A percentile compares a stretch with the other conserved stretches of the same genome.
phyloP scores from a whole-genome alignment of 1,140 invertebrate species.

The Drosophila sp. region DNA sequence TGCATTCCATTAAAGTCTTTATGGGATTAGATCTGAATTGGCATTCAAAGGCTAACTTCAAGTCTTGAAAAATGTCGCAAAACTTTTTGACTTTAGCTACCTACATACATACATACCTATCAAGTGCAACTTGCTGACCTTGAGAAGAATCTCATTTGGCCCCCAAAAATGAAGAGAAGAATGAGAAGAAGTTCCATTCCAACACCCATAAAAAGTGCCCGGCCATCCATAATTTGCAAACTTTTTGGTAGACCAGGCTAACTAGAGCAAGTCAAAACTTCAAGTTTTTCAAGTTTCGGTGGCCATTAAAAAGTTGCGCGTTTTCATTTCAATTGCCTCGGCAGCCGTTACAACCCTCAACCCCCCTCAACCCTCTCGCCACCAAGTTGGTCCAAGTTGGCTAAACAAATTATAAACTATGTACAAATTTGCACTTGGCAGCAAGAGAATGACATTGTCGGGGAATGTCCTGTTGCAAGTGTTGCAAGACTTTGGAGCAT shows the following conservation, averaged over 20 bases:
- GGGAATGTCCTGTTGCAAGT: constrained; percentile 9
- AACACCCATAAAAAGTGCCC: constrained; percentile 38
- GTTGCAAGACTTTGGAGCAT: constrained; percentile 2
- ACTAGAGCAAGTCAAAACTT: constrained; percentile 46
- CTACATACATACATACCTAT: background rate
- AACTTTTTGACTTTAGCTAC: background rate
- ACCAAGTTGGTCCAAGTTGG: constrained; percentile 29
- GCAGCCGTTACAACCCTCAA: background rate
- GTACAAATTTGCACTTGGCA: constrained; percentile 60
- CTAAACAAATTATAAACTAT: constrained; percentile 69
- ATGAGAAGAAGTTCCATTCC: constrained; percentile 32
- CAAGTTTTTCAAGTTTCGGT: constrained; percentile 45
- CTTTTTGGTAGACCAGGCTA: constrained; percentile 39
- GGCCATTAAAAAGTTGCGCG: constrained; percentile 77
- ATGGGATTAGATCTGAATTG: background rate
- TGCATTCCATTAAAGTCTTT: background rate
- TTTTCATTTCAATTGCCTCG: constrained; percentile 69
- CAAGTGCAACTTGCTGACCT: constrained; percentile 22
- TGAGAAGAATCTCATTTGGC: background rate
- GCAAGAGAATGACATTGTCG: constrained; percentile 30
- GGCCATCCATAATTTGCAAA: constrained; percentile 61
- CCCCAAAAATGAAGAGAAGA: background rate
- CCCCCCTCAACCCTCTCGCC: background rate
- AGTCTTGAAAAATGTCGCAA: background rate
- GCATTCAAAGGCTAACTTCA: background rate